phyloP scores from a whole-genome alignment of 2,888 invertebrate genomes.

The Anoplius nigerrimus region DNA sequence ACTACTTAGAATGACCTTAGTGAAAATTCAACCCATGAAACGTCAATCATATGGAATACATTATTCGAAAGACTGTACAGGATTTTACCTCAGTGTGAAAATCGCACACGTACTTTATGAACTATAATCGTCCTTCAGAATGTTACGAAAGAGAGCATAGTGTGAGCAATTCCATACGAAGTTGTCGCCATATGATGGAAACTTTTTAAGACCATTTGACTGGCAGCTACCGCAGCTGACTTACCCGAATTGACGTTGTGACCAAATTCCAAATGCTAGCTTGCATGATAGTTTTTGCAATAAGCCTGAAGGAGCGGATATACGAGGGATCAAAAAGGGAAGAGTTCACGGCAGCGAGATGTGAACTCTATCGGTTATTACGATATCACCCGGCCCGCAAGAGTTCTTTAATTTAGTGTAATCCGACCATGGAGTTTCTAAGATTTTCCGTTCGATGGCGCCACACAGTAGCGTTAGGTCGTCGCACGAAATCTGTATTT shows the following conservation, averaged over 20 bases:
- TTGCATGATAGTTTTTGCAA: slow-evolving; percentile 71
- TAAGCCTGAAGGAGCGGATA: slow-evolving; percentile 12
- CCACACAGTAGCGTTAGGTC: slow-evolving; percentile 5
- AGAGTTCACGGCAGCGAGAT: slow-evolving; percentile 36
- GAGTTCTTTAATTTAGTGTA: slow-evolving; percentile 9
- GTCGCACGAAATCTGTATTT: too few species aligned
- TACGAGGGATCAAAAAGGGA: slow-evolving; percentile 22
- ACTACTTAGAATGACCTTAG: too few species aligned
- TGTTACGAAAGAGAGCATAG: slow-evolving; percentile 49
- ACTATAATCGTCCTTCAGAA: slow-evolving; percentile 46
- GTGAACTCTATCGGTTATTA: slow-evolving; percentile 46
- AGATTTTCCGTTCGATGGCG: slow-evolving; percentile 34
- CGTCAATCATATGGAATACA: neutral
- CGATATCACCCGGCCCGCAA: slow-evolving; percentile 33
- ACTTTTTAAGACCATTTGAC: neutral
- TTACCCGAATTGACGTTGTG: slow-evolving; percentile 75
- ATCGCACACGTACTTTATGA: neutral
- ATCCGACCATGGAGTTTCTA: slow-evolving; percentile 14
- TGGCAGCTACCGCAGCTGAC: slow-evolving; percentile 31
- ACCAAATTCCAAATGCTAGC: slow-evolving; percentile 75
- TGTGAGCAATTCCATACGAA: slow-evolving; percentile 18
- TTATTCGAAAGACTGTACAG: too few species aligned
- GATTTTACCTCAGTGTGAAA: too few species aligned
- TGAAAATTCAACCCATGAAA: neutral
- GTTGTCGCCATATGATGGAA: neutral